phyloP scores from a whole-genome alignment of 2,888 invertebrate genomes.

The Fragum sueziense region DNA sequence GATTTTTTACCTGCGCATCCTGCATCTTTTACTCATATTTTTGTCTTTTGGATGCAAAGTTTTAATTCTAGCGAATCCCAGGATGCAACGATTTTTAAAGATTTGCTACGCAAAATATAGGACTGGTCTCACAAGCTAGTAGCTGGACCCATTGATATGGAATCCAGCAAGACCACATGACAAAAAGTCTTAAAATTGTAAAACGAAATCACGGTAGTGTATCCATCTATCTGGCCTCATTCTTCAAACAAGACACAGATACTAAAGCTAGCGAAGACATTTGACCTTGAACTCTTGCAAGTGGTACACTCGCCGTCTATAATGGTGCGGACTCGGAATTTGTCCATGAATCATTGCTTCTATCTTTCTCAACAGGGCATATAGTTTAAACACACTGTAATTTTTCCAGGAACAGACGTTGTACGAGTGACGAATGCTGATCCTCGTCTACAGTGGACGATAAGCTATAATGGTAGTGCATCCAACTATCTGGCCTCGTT shows the following conservation, averaged over 20 bases:
- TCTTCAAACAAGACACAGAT: conserved; percentile 25
- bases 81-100: too few relatives aligned
- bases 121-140: too few relatives aligned
- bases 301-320: conserved; percentile 26
- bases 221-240: conserved; percentile 25
- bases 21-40: too few relatives aligned
- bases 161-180: too few relatives aligned
- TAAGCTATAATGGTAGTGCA: conserved; percentile 27
- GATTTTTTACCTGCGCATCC: too few relatives aligned
- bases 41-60: too few relatives aligned
- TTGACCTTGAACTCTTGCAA: conserved; percentile 45
- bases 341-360: too few relatives aligned
- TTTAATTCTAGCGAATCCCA: too few relatives aligned
- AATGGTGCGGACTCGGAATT: neutral
- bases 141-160: too few relatives aligned
- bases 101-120: too few relatives aligned
- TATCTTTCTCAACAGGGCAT: neutral
- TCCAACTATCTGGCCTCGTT: conserved; percentile 30
- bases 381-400: too few relatives aligned
- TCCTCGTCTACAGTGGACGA: conserved; percentile 13
- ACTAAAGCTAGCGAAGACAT: conserved; percentile 22
- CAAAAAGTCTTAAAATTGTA: too few relatives aligned
- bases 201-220: conserved; percentile 36
- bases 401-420: neutral
- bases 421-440: neutral